A percentile compares a stretch with the other conserved stretches of the same genome.
Conservation (phyloP, 2,888 invertebrate species). For the Drosophila meridiana region DNA sequence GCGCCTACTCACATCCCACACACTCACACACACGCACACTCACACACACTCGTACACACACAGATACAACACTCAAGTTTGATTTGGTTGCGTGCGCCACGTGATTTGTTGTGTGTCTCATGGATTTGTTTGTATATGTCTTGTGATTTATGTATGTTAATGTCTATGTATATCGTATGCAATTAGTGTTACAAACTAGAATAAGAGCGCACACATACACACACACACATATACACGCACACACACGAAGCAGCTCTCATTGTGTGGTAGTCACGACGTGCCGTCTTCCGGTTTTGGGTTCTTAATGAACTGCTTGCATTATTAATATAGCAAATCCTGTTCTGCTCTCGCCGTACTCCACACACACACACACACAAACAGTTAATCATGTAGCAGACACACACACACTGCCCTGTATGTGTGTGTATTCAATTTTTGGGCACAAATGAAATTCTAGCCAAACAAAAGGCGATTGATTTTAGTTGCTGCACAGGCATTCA, state of each 20-base stretch:
- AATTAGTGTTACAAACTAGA: constrained; percentile 64
- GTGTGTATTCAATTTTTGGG: background rate
- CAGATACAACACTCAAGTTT: constrained; percentile 1
- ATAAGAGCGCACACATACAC: constrained; percentile 23
- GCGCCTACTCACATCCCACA: constrained; percentile 16
- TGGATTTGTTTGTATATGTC: constrained; percentile 35
- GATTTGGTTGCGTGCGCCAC: constrained; percentile 40
- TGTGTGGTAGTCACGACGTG: constrained; percentile 2
- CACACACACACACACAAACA: constrained; percentile 1
- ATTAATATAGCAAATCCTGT: constrained; percentile 27
- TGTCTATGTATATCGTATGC: constrained; percentile 55
- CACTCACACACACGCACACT: background rate
- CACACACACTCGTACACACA: background rate
- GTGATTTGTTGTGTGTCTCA: constrained; percentile 36
- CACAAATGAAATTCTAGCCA: constrained; percentile 5
- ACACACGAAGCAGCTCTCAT: background rate
- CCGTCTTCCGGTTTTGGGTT: constrained; percentile 29
- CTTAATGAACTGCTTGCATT: constrained; percentile 56
- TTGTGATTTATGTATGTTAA: constrained; percentile 52
- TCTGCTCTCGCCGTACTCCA: background rate
- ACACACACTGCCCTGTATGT: constrained; percentile 1
- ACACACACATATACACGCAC: background rate
- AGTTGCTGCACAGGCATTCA: constrained; percentile 24
- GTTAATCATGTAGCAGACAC: constrained; percentile 9
- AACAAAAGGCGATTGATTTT: constrained; percentile 57